Conservation (phyloP, 2,888 invertebrate genomes). For the Frankliniella fusca region DNA sequence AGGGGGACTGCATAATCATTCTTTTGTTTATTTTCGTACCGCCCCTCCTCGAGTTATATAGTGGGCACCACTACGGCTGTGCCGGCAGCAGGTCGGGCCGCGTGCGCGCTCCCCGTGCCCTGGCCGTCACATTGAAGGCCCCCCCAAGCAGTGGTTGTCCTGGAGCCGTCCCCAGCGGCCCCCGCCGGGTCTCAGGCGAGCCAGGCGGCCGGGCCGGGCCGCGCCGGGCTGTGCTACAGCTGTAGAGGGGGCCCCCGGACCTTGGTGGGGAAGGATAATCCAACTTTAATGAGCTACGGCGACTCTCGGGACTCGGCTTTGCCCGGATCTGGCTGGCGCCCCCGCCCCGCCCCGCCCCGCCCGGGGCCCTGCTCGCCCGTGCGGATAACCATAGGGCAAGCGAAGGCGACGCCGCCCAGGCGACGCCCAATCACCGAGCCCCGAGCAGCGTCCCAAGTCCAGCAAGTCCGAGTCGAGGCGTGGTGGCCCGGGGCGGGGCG, state of each 20-base stretch:
- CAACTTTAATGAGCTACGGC: conserved; percentile 19
- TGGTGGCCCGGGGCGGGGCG: neutral
- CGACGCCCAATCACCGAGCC: neutral
- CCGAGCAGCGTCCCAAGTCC: neutral
- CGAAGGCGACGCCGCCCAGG: neutral
- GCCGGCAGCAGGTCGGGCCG: neutral
- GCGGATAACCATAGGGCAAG: too few species aligned
- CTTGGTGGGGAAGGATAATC: neutral
- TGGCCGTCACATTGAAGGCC: neutral
- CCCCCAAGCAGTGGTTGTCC: neutral
- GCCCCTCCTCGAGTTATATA: neutral
- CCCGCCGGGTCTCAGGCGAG: neutral
- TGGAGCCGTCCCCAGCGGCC: neutral
- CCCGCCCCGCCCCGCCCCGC: too few species aligned
- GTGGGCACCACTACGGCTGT: neutral
- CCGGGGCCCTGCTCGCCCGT: too few species aligned
- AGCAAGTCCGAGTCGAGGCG: neutral
- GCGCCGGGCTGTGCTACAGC: neutral
- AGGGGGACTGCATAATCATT: too few species aligned
- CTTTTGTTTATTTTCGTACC: neutral
- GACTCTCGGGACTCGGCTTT: neutral
- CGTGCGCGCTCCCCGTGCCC: neutral
- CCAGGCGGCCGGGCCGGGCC: neutral
- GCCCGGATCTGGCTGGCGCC: neutral
- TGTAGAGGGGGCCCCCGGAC: neutral